These are phyloP conservation scores for Tortrix viridana DNA, from an alignment of 2,888 invertebrate genomes.

Conservation along the genomic window DNA sequence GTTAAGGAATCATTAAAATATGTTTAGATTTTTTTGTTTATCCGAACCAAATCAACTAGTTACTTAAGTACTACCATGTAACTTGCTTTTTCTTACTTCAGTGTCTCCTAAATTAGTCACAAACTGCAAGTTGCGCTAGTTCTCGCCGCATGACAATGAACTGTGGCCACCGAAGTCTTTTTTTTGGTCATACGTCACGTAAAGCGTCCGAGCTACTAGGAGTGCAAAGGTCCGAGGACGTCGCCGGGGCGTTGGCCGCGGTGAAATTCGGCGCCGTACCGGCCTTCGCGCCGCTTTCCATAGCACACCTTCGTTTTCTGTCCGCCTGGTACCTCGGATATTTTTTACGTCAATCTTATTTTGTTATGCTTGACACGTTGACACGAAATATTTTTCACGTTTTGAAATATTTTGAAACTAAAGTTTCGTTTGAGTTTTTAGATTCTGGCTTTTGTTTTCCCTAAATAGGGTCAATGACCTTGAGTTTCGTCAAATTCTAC, in stretches of 20 bases:
- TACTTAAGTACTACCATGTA: too few relatives aligned
- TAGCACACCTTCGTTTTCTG: conserved; percentile 60
- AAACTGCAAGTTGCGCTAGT: too few relatives aligned
- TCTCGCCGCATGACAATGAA: too few relatives aligned
- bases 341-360: conserved; percentile 28
- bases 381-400: not conserved
- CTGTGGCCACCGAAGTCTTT: not conserved
- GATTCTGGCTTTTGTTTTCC: too few relatives aligned
- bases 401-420: not conserved
- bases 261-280: conserved; percentile 68
- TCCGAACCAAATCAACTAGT: too few relatives aligned
- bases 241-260: conserved; percentile 65
- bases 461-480: too few relatives aligned
- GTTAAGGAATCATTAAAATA: too few relatives aligned
- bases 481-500: too few relatives aligned
- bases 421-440: not conserved
- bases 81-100: too few relatives aligned
- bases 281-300: conserved; percentile 69
- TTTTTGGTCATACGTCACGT: conserved; percentile 18
- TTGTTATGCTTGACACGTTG: not conserved
- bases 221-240: conserved; percentile 54
- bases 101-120: too few relatives aligned
- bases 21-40: too few relatives aligned
- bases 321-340: conserved; percentile 57
- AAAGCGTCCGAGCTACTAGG: conserved; percentile 46